These are phyloP conservation scores for Anabas testudineus DNA, from an alignment of 2,797 vertebrate species.

Conservation along the genomic window DNA sequence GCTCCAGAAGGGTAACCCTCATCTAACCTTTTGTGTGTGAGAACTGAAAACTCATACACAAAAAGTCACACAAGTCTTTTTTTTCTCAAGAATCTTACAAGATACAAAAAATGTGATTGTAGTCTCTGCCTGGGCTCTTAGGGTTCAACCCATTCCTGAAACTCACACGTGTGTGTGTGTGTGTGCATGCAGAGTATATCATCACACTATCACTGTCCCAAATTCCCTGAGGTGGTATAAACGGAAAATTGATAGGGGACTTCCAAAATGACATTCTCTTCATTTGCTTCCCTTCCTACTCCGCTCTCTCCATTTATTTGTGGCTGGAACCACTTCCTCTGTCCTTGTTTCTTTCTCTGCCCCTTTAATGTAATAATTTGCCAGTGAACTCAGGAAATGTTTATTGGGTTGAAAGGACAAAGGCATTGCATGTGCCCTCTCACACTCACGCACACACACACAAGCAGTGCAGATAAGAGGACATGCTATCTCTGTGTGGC, in stretches of 20 bases:
- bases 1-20: slow-evolving; percentile 5
- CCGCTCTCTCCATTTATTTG: background rate
- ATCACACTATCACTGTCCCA: slow-evolving; percentile 4
- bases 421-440: slow-evolving; percentile 41
- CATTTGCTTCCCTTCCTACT: background rate
- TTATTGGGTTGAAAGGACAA: slow-evolving; percentile 56
- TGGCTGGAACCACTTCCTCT: slow-evolving; percentile 14
- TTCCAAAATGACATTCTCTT: slow-evolving; percentile 11
- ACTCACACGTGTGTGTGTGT: slow-evolving; percentile 5
- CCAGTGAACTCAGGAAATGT: slow-evolving; percentile 50
- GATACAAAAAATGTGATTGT: slow-evolving; percentile 20
- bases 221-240: slow-evolving; percentile 1
- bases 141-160: slow-evolving; percentile 9
- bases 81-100: slow-evolving; percentile 6
- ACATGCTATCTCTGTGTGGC: slow-evolving; percentile 17
- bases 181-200: slow-evolving; percentile 1
- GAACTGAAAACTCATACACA: slow-evolving; percentile 5
- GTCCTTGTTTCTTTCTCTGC: background rate
- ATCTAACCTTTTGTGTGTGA: slow-evolving; percentile 21
- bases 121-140: background rate
- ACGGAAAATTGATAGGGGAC: slow-evolving; percentile 15
- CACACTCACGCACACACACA: background rate
- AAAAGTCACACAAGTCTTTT: background rate
- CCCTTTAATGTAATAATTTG: slow-evolving; percentile 61
- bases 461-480: slow-evolving; percentile 12